Conservation (phyloP, 2,113 vertebrate species). For the Microcebus ravelobensis region DNA sequence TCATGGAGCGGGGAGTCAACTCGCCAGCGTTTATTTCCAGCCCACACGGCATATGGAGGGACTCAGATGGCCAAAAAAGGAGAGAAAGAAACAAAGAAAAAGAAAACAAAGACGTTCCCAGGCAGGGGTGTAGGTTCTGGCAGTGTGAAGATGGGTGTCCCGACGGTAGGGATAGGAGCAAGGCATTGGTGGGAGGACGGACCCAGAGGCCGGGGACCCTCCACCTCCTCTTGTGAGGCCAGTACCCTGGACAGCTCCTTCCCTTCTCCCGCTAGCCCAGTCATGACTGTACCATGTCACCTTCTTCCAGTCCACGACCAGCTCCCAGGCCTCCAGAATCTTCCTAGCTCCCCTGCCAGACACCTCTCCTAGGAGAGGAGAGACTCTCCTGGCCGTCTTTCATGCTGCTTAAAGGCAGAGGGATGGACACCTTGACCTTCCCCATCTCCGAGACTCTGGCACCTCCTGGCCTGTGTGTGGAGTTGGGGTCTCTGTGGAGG, state of each 20-base stretch:
- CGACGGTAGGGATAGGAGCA: not conserved
- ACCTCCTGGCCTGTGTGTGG: not conserved
- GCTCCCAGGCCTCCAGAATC: not conserved
- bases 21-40: not conserved
- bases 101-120: not conserved
- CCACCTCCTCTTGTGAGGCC: not conserved
- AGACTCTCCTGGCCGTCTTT: not conserved
- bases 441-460: not conserved
- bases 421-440: not conserved
- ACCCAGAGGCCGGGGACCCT: not conserved
- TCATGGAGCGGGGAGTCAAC: not conserved
- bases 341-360: not conserved
- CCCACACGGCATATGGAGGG: not conserved
- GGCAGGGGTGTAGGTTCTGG: not conserved
- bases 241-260: not conserved
- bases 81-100: not conserved
- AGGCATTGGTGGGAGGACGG: not conserved
- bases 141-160: not conserved
- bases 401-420: not conserved
- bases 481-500: not conserved
- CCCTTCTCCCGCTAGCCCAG: not conserved
- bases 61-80: not conserved
- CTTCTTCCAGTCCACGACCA: not conserved
- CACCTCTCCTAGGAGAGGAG: not conserved
- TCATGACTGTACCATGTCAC: too few relatives aligned